These are phyloP conservation scores for Eristalis tenax DNA, from an alignment of 2,888 invertebrate species.

Conservation along the genomic window DNA sequence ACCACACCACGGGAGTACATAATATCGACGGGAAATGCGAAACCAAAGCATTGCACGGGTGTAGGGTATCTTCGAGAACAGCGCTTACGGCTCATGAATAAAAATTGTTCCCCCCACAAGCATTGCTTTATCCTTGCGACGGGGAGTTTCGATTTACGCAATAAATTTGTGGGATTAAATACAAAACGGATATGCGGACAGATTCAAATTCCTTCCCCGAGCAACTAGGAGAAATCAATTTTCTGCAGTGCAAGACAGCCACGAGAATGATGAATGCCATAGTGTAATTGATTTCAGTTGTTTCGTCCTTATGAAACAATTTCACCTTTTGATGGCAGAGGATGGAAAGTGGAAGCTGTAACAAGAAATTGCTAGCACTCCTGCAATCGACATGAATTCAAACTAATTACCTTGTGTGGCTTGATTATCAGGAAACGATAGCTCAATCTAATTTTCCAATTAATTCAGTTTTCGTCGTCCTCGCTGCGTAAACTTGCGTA, in stretches of 20 bases:
- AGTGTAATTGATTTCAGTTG: background rate
- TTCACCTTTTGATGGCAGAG: background rate
- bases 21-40: background rate
- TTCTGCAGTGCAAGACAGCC: background rate
- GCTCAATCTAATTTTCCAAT: constrained; percentile 3
- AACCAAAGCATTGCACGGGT: background rate
- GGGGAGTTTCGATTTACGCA: background rate
- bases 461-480: background rate
- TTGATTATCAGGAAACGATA: background rate
- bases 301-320: background rate
- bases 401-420: background rate
- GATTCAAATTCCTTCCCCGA: background rate
- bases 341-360: background rate
- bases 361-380: background rate
- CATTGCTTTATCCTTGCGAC: background rate
- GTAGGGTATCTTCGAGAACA: background rate
- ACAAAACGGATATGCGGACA: background rate
- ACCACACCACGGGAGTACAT: no score
- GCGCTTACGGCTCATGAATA: background rate
- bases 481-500: background rate
- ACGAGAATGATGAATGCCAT: background rate
- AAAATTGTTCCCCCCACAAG: background rate
- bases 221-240: background rate
- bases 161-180: background rate
- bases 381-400: background rate